phyloP scores from a whole-genome alignment of 2,797 vertebrate genomes.

The Heterohyrax brucei region DNA sequence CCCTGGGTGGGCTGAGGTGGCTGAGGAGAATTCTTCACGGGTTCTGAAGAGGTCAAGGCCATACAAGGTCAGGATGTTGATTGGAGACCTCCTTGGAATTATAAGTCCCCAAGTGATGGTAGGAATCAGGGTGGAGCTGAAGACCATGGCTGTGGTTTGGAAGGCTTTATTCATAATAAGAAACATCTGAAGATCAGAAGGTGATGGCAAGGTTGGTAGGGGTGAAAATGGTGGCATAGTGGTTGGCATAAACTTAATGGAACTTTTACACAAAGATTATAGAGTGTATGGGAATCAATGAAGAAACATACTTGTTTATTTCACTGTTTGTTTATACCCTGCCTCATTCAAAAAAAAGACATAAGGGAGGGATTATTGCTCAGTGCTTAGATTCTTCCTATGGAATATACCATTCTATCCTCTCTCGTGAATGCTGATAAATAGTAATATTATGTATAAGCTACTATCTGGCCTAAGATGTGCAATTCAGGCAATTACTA shows the following conservation, averaged over 20 bases:
- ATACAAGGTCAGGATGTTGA: not conserved
- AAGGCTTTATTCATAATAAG: not conserved
- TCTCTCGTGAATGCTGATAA: not conserved
- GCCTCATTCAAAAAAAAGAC: not conserved
- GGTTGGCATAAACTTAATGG: not conserved
- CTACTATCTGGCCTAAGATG: too few species aligned
- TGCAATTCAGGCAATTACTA: too few species aligned
- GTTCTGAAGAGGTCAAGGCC: not conserved
- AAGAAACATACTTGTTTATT: not conserved
- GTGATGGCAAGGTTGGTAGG: fast-evolving
- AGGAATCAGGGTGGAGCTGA: not conserved
- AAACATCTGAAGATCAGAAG: not conserved
- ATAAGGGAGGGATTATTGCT: not conserved
- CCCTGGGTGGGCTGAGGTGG: not conserved
- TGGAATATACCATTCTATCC: not conserved
- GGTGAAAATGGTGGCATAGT: not conserved
- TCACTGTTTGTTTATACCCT: not conserved
- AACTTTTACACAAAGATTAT: not conserved
- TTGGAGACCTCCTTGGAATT: not conserved
- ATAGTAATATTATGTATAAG: too few species aligned
- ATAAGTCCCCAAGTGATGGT: not conserved
- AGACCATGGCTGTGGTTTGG: not conserved
- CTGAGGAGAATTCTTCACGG: not conserved
- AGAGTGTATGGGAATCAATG: not conserved
- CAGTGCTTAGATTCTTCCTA: not conserved